Percentiles rank a stretch among this genome's conserved stretches.
Conservation (phyloP, 2,113 vertebrate genomes). For the Setophaga coronata region DNA sequence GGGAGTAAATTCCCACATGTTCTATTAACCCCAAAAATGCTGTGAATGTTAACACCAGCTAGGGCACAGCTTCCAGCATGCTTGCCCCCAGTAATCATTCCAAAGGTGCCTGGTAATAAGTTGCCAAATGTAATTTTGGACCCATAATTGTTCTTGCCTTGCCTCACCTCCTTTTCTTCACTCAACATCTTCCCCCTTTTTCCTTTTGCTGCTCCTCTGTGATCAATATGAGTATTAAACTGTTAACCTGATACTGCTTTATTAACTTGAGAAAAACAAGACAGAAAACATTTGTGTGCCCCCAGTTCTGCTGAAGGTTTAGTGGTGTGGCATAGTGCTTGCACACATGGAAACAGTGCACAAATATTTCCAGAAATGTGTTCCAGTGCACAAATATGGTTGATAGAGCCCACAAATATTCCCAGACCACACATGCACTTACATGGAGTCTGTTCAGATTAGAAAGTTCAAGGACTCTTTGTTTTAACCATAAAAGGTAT, state of each 20-base stretch:
- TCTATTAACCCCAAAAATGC: not conserved
- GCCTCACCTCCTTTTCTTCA: not conserved
- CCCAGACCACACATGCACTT: not conserved
- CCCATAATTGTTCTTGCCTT: not conserved
- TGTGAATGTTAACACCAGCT: not conserved
- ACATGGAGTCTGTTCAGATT: no score
- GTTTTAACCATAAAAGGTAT: not conserved
- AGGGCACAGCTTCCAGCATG: not conserved
- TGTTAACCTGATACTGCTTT: not conserved
- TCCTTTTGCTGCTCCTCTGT: not conserved
- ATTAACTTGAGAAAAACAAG: not conserved
- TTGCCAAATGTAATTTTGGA: not conserved
- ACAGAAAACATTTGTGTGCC: not conserved
- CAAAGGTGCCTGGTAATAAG: not conserved
- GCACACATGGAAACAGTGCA: not conserved
- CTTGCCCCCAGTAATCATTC: not conserved
- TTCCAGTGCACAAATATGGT: no score
- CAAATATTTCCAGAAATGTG: not conserved
- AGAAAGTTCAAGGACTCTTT: not conserved
- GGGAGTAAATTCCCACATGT: not conserved
- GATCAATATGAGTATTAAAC: not conserved
- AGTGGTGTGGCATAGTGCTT: accelerated
- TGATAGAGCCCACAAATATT: no score
- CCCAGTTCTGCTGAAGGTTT: not conserved
- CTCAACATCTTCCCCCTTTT: not conserved